These are phyloP conservation scores for Tigriopus californicus DNA, from an alignment of 2,888 invertebrate species.

Conservation along the genomic window DNA sequence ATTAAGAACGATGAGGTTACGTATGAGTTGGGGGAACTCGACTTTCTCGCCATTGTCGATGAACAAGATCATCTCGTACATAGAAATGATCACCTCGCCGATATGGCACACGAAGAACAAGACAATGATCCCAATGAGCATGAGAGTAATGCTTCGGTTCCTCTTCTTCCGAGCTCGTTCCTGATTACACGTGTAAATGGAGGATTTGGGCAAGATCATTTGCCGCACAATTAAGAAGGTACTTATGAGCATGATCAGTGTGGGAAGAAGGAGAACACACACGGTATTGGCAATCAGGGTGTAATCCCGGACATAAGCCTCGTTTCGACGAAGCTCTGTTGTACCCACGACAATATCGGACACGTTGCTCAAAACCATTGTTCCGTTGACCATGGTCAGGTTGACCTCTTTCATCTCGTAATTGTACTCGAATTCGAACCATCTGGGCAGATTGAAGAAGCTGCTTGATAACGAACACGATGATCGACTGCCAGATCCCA, in stretches of 20 bases:
- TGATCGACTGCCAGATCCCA: neutral
- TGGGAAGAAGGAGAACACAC: neutral
- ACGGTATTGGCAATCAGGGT: neutral
- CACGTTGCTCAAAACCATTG: neutral
- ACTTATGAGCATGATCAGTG: neutral
- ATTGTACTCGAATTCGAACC: constrained; percentile 5
- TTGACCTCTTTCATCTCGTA: neutral
- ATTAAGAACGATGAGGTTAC: neutral
- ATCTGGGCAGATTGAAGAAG: constrained; percentile 2
- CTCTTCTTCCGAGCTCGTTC: neutral
- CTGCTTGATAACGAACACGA: too few species aligned
- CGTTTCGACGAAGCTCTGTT: neutral
- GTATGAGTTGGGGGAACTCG: neutral
- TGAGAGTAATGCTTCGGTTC: neutral
- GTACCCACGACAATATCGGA: neutral
- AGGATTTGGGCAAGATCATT: neutral
- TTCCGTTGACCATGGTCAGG: neutral
- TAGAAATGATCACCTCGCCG: constrained; percentile 1
- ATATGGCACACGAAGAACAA: constrained; percentile 4
- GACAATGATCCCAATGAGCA: constrained; percentile 9
- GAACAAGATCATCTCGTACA: neutral
- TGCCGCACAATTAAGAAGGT: neutral
- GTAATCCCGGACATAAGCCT: constrained; percentile 5
- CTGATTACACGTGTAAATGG: neutral
- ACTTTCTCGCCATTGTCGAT: neutral